Evolutionary conservation across 1,140 invertebrate species (phyloP).

Genomic region (Solenopsis invicta): DNA sequence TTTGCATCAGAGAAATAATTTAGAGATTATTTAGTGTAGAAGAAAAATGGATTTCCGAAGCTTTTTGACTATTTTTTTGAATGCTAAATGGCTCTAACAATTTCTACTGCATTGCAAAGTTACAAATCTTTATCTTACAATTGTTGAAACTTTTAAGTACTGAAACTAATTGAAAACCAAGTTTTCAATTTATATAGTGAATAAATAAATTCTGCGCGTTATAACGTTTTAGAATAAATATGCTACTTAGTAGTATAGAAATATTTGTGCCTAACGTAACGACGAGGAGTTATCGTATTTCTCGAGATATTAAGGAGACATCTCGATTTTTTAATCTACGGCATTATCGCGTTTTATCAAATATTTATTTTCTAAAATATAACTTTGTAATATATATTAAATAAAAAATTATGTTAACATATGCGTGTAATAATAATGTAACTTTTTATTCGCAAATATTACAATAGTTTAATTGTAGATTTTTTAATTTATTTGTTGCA

Average conservation of each 20-base stretch:
- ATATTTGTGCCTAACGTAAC: constrained; percentile 57
- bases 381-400: constrained; percentile 18
- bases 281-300: constrained; percentile 13
- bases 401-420: constrained; percentile 1
- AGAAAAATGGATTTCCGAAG: constrained; percentile 15
- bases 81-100: constrained; percentile 9
- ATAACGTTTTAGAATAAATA: constrained; percentile 44
- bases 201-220: constrained; percentile 19
- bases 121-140: constrained; percentile 24
- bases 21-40: constrained; percentile 22
- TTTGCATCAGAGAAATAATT: constrained; percentile 21
- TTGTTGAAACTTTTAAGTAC: constrained; percentile 36
- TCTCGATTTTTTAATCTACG: constrained; percentile 36
- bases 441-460: not conserved
- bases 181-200: constrained; percentile 39
- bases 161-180: constrained; percentile 19
- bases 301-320: constrained; percentile 3
- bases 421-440: not conserved
- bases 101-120: constrained; percentile 23
- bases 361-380: constrained; percentile 19
- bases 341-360: constrained; percentile 15
- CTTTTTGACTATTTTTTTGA: constrained; percentile 9
- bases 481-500: constrained; percentile 33
- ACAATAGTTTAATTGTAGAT: not conserved
- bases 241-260: constrained; percentile 54